A percentile compares a stretch with the other conserved stretches of the same genome.
Evolutionary conservation across 1,140 invertebrate genomes (phyloP).

Genomic region (Apis dorsata): DNA sequence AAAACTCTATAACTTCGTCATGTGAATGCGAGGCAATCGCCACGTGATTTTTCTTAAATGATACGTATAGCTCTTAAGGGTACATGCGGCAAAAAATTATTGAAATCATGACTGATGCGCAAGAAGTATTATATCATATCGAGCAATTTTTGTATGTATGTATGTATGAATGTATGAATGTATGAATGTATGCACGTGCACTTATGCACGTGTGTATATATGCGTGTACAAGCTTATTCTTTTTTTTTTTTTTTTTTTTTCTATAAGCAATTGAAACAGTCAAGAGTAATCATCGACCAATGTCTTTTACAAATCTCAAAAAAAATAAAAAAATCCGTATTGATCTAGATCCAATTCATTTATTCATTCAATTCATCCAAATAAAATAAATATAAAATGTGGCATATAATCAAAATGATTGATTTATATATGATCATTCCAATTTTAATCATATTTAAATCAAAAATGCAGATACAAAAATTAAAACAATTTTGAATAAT

Average conservation of each 20-base stretch:
- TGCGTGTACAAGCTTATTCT: not conserved
- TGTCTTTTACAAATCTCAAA: not conserved
- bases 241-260: conserved; percentile 52
- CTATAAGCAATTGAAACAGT: conserved; percentile 71
- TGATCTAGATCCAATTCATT: not conserved
- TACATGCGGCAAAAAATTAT: conserved; percentile 25
- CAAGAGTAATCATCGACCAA: not conserved
- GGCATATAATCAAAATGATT: no score
- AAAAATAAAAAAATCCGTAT: not conserved
- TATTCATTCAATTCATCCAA: not conserved
- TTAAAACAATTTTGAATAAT: not conserved
- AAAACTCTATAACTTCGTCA: conserved; percentile 53
- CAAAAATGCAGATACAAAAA: no score
- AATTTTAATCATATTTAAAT: no score
- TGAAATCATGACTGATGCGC: conserved; percentile 51
- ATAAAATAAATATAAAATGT: no score
- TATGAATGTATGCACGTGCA: conserved; percentile 54
- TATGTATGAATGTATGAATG: not conserved
- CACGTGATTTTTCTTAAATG: conserved; percentile 71
- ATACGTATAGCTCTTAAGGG: not conserved
- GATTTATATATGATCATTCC: no score
- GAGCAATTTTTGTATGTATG: conserved; percentile 72
- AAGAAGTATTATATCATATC: conserved; percentile 75
- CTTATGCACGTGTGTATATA: not conserved
- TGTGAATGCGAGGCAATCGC: conserved; percentile 57